A percentile compares a stretch with the other conserved stretches of the same genome.
These are phyloP conservation scores for Podotricha telesiphe DNA, from an alignment of 2,888 invertebrate genomes.

Conservation along the genomic window DNA sequence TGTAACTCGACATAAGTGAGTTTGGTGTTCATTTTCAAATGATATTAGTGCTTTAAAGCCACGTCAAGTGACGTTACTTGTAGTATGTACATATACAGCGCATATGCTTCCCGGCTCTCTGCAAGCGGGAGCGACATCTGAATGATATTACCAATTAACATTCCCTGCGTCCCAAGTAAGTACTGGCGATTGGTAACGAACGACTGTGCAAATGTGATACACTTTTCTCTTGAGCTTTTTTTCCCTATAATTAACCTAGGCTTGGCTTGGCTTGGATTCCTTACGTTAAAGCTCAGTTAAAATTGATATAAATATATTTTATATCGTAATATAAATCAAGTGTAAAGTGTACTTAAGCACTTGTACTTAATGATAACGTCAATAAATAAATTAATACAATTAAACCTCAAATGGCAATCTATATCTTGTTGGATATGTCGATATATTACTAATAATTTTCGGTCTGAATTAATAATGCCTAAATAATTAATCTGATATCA, in stretches of 20 bases:
- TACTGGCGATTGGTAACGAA: background rate
- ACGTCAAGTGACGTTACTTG: too few relatives aligned
- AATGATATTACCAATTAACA: conserved; percentile 11
- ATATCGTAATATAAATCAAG: too few relatives aligned
- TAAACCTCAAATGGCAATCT: too few relatives aligned
- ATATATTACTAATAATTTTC: conserved; percentile 6
- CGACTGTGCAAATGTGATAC: background rate
- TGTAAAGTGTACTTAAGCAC: background rate
- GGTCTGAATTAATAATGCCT: conserved; percentile 14
- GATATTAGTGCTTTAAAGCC: too few relatives aligned
- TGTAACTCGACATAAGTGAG: background rate
- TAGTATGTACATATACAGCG: background rate
- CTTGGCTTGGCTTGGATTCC: too few relatives aligned
- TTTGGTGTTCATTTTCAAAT: too few relatives aligned
- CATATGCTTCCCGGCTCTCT: background rate
- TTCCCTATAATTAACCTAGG: too few relatives aligned
- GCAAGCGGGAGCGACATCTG: background rate
- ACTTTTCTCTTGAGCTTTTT: background rate
- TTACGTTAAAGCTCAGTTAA: too few relatives aligned
- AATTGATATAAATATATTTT: too few relatives aligned
- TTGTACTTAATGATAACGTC: too few relatives aligned
- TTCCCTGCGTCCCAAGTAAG: background rate
- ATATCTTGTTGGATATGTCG: too few relatives aligned
- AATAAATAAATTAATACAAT: background rate
- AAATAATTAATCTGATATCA: conserved; percentile 32